A percentile compares a stretch with the other conserved stretches of the same genome.
Conservation (phyloP, 2,888 invertebrate genomes). For the Ashinkailepas kermadecensis region DNA sequence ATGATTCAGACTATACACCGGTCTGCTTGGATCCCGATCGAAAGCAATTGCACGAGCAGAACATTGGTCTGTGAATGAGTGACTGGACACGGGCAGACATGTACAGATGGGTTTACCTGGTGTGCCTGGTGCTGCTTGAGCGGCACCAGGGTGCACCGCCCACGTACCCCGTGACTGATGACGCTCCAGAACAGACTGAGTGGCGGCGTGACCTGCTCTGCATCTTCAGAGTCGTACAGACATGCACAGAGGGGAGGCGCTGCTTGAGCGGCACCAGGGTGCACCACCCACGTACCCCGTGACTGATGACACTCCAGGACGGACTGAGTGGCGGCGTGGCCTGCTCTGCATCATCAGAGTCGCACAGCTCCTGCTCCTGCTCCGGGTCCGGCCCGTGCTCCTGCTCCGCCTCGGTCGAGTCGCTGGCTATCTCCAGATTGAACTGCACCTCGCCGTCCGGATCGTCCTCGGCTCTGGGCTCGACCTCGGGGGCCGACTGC, state of each 20-base stretch:
- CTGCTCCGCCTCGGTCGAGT: background rate
- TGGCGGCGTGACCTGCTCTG: background rate
- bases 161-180: background rate
- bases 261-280: no score
- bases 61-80: no score
- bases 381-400: background rate
- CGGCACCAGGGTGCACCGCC: background rate
- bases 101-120: no score
- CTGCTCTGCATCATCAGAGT: background rate
- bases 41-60: no score
- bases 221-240: background rate
- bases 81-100: no score
- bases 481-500: background rate
- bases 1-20: no score
- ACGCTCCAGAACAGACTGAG: constrained; percentile 3
- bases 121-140: no score
- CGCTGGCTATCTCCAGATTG: background rate
- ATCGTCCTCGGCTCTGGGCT: background rate
- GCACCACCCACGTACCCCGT: background rate
- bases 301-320: background rate
- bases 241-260: no score
- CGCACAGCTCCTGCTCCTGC: background rate
- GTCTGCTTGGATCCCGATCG: no score
- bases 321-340: background rate
- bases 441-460: background rate